Evolutionary conservation across 2,797 vertebrate species (phyloP), one percentile per base, ranked within the genome.

Genomic region (Clamator glandarius): DNA sequence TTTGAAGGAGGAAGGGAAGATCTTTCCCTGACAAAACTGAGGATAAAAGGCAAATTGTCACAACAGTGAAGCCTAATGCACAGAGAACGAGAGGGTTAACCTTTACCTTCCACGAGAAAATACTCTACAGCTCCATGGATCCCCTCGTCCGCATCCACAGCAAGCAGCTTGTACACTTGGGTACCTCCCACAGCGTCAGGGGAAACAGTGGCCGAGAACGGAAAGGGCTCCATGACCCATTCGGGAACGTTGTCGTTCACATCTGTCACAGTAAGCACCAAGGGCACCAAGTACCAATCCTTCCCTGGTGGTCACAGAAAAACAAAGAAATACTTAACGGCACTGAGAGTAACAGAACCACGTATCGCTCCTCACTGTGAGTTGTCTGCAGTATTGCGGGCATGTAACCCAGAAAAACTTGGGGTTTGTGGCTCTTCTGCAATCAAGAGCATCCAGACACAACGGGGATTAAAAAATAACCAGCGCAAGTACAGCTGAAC

Each of bases 71-170:
- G 41, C 11, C 29, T 15, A 57, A 48, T 42, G 63, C 9, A 35
- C 3, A 21, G 5, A 16, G 19, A 87, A 80, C 5, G 2, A 21
- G 14, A 46, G 21, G 3, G 14, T 84, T 84, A 52, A 89, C 66
- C 35, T 79, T 98, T 97, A 99, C 99, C 98, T 86, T 99, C 98
- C 26, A 98, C 97, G 62, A 99, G 98, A 93, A 98, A 99, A 97
- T 98, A 99, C 62, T 99, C 98, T 91, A 99, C 98, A 88, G 98
- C 97, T 54, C 98, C 98, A 35, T 98, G 97, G 92, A 98, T 95
- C 21, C 98, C 98, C 83, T 98, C 98, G 61, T 99, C 99, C 13
- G 97, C 98, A 59, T 99, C 98, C 77, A 97, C 91, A 55, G 98
- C 98, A 5, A 96, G 93, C 39, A 99, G 98, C 91, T 97, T 98